phyloP scores from a whole-genome alignment of 2,113 vertebrate genomes.

The Anthoscopus minutus region DNA sequence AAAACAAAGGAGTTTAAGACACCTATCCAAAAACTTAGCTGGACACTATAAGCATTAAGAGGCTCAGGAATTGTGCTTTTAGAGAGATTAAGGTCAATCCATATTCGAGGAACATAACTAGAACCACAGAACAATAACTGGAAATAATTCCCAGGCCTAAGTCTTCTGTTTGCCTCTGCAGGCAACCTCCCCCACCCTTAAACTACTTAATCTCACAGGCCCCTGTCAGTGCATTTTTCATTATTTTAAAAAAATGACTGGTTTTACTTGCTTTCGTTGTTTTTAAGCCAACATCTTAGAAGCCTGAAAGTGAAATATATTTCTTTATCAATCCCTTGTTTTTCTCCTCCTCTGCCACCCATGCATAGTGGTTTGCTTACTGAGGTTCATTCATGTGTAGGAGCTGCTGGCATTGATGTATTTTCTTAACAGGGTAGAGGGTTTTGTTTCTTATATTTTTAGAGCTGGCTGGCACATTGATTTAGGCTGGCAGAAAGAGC shows the following conservation, averaged over 20 bases:
- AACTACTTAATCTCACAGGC: not conserved
- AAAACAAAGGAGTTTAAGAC: not conserved
- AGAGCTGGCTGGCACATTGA: not conserved
- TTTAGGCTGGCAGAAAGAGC: not conserved
- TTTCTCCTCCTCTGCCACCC: slow-evolving; percentile 33
- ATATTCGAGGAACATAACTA: not conserved
- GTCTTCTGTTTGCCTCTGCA: not conserved
- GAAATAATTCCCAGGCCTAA: not conserved
- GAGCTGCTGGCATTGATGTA: slow-evolving; percentile 50
- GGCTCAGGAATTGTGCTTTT: not conserved
- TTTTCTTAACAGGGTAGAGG: not conserved
- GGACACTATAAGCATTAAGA: not conserved
- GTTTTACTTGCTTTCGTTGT: not conserved
- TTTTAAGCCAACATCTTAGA: not conserved
- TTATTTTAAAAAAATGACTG: not conserved
- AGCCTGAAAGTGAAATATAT: slow-evolving; percentile 24
- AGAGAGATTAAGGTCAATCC: not conserved
- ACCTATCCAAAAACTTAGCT: not conserved
- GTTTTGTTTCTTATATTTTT: not conserved
- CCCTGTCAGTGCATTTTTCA: not conserved
- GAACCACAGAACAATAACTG: not conserved
- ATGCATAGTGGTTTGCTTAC: slow-evolving; percentile 37
- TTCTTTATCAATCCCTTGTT: slow-evolving; percentile 40
- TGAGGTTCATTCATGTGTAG: slow-evolving; percentile 38
- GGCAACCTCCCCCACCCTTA: not conserved